These are phyloP conservation scores for Taxidea taxus DNA, from an alignment of 2,113 vertebrate genomes.

Conservation along the genomic window DNA sequence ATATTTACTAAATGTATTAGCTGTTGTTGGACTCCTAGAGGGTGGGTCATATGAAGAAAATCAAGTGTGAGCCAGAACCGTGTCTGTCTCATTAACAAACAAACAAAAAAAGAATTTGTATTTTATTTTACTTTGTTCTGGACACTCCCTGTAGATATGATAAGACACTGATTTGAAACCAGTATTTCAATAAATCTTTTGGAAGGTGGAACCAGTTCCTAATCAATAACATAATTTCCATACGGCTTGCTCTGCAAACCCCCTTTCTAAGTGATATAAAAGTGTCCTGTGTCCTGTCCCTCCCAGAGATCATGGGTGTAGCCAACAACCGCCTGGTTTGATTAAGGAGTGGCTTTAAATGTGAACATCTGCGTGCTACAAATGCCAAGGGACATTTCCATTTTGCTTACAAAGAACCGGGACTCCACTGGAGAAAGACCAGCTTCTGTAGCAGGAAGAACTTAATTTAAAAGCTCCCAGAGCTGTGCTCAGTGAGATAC, in stretches of 20 bases:
- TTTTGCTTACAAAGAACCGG: background rate
- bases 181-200: background rate
- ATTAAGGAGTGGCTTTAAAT: background rate
- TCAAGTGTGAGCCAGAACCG: background rate
- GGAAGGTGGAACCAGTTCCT: background rate
- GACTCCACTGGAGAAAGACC: background rate
- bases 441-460: constrained; percentile 21
- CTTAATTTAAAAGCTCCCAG: background rate
- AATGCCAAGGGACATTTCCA: background rate
- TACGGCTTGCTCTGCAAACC: background rate
- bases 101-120: background rate
- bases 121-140: background rate
- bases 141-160: background rate
- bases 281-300: too few relatives aligned
- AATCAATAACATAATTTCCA: background rate
- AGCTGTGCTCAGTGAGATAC: background rate
- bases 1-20: background rate
- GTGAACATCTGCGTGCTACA: background rate
- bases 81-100: background rate
- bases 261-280: background rate
- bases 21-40: background rate
- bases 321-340: background rate
- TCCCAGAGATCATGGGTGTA: too few relatives aligned
- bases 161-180: background rate
- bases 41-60: background rate